A percentile compares a stretch with the other conserved stretches of the same genome.
phyloP scores from a whole-genome alignment of 2,888 invertebrate species.

The Epinotia ramella region DNA sequence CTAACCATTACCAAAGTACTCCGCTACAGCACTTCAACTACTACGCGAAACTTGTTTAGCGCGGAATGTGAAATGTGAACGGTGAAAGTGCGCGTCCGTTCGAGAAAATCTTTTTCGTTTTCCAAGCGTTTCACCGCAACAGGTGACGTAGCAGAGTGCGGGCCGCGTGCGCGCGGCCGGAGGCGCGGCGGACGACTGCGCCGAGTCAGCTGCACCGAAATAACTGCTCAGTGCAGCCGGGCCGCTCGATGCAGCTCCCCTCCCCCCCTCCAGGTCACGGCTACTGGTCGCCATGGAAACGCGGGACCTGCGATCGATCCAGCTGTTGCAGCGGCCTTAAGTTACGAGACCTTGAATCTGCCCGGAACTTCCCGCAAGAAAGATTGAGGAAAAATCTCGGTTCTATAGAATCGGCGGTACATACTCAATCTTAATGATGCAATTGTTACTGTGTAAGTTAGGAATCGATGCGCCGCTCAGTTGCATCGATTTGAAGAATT shows the following conservation, averaged over 20 bases:
- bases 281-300: conserved; percentile 72
- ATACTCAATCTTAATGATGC: not conserved
- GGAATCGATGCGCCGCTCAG: not conserved
- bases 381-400: not conserved
- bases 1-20: conserved; percentile 5
- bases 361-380: conserved; percentile 1
- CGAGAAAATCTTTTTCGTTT: conserved; percentile 77
- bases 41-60: conserved; percentile 66
- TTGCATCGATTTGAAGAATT: not conserved
- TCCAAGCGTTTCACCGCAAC: conserved; percentile 82
- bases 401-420: not conserved
- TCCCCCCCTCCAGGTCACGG: conserved; percentile 75
- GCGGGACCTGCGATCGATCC: conserved; percentile 72
- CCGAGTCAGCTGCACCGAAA: conserved; percentile 79
- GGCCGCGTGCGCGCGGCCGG: conserved; percentile 73
- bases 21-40: conserved; percentile 56
- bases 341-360: conserved; percentile 43
- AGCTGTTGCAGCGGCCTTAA: conserved; percentile 76
- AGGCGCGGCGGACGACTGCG: conserved; percentile 78
- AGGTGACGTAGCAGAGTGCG: conserved; percentile 65
- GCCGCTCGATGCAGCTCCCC: conserved; percentile 76
- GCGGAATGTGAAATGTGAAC: conserved; percentile 81
- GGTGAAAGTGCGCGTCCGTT: conserved; percentile 82
- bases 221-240: conserved; percentile 82
- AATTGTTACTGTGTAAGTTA: not conserved